Conservation (phyloP, 2,113 vertebrate species). For the Tragelaphus scriptus region DNA sequence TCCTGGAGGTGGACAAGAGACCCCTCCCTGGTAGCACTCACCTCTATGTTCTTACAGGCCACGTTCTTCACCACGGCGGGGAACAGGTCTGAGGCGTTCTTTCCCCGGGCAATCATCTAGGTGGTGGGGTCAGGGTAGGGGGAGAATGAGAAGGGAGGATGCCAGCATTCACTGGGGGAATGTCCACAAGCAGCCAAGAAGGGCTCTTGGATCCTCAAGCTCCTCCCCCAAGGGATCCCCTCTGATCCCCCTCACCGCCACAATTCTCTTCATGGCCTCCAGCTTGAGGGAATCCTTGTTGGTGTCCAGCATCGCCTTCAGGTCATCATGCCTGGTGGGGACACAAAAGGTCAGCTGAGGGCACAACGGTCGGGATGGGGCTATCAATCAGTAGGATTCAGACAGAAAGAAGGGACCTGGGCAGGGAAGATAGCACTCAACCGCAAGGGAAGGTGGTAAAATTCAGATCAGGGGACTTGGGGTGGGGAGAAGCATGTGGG, state of each 20-base stretch:
- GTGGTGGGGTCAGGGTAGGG: not conserved
- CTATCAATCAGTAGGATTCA: not conserved
- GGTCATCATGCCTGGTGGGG: conserved; percentile 90
- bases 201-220: not conserved
- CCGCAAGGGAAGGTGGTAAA: not conserved
- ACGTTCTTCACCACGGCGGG: conserved; percentile 98
- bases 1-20: not conserved
- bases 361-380: rapidly evolving
- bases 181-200: not conserved
- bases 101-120: conserved; percentile 98
- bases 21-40: conserved; percentile 49
- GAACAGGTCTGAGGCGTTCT: conserved; percentile 97
- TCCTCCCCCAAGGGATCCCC: rapidly evolving
- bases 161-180: not conserved
- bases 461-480: not conserved
- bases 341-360: not conserved
- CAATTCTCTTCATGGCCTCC: conserved; percentile 99
- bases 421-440: not conserved
- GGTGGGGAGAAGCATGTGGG: not conserved
- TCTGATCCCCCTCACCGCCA: conserved; percentile 85
- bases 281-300: conserved; percentile 99
- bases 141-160: not conserved
- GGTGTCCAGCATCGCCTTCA: conserved; percentile 99
- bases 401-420: not conserved
- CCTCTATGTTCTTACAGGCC: conserved; percentile 99